Evolutionary conservation across 1,140 invertebrate genomes (phyloP).

Genomic region (Aricia agestis): DNA sequence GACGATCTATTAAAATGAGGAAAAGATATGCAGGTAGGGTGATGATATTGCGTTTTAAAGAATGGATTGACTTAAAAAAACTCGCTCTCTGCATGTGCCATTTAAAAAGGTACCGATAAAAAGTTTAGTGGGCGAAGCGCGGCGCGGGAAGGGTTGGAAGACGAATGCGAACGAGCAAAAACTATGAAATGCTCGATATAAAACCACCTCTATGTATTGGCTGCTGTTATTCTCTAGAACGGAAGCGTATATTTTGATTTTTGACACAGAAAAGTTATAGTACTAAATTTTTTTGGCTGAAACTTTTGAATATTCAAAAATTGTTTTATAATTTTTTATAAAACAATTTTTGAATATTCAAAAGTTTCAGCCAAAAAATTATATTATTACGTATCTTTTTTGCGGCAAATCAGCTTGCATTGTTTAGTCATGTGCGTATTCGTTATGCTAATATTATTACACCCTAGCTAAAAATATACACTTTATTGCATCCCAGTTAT

Average conservation of each 20-base stretch:
- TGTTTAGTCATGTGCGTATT: neutral
- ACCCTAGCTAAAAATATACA: no score
- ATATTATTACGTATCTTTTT: no score
- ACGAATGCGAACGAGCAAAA: constrained; percentile 60
- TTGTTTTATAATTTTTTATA: no score
- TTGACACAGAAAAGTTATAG: no score
- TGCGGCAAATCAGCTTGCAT: no score
- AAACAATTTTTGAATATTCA: no score
- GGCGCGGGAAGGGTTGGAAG: constrained; percentile 67
- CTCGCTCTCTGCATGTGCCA: constrained; percentile 69
- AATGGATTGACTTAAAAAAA: constrained; percentile 54
- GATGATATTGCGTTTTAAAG: constrained; percentile 71
- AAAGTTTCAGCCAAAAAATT: no score
- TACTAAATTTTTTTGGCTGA: no score
- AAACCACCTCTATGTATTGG: constrained; percentile 37
- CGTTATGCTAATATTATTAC: no score
- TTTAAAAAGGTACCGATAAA: constrained; percentile 69
- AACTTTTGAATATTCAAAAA: no score
- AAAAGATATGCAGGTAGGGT: constrained; percentile 63
- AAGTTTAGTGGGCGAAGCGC: constrained; percentile 67
- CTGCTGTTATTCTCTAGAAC: constrained; percentile 18
- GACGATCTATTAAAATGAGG: constrained; percentile 63
- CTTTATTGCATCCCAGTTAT: no score
- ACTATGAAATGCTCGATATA: constrained; percentile 54
- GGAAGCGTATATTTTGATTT: no score